These are phyloP conservation scores for Noctuana brunneofusca DNA, from an alignment of 2,888 invertebrate genomes.

Conservation along the genomic window DNA sequence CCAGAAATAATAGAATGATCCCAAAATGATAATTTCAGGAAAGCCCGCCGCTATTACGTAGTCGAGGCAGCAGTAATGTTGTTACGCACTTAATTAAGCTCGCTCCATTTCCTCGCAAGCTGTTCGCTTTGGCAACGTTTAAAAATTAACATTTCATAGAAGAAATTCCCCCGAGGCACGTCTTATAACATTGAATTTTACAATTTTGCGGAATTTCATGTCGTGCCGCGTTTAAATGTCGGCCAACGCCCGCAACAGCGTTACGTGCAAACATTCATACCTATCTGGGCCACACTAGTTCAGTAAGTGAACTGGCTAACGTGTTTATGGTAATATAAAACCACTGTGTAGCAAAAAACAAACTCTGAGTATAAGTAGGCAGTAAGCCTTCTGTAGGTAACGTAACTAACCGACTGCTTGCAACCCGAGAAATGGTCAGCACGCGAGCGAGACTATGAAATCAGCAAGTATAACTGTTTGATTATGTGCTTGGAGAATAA, in stretches of 20 bases:
- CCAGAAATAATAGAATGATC: neutral
- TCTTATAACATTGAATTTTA: constrained; percentile 24
- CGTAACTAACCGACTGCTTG: neutral
- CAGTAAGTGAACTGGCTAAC: constrained; percentile 18
- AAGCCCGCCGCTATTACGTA: neutral
- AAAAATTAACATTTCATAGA: constrained; percentile 4
- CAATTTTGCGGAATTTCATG: constrained; percentile 40
- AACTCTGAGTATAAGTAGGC: too few relatives aligned
- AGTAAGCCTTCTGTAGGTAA: neutral
- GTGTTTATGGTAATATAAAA: constrained; percentile 22
- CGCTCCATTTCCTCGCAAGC: constrained; percentile 19
- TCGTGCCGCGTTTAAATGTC: constrained; percentile 39
- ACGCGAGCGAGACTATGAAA: neutral
- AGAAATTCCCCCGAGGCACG: neutral
- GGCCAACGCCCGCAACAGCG: constrained; percentile 55
- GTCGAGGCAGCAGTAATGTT: constrained; percentile 5
- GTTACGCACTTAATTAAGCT: constrained; percentile 23
- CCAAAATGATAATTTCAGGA: constrained; percentile 1
- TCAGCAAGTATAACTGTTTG: neutral
- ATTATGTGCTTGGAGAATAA: neutral
- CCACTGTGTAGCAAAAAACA: constrained; percentile 11
- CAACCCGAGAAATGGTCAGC: neutral
- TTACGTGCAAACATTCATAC: constrained; percentile 64
- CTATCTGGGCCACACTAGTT: constrained; percentile 56
- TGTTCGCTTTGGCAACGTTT: constrained; percentile 9